These are phyloP conservation scores for Clupea harengus DNA, from an alignment of 2,113 vertebrate species.

Conservation along the genomic window DNA sequence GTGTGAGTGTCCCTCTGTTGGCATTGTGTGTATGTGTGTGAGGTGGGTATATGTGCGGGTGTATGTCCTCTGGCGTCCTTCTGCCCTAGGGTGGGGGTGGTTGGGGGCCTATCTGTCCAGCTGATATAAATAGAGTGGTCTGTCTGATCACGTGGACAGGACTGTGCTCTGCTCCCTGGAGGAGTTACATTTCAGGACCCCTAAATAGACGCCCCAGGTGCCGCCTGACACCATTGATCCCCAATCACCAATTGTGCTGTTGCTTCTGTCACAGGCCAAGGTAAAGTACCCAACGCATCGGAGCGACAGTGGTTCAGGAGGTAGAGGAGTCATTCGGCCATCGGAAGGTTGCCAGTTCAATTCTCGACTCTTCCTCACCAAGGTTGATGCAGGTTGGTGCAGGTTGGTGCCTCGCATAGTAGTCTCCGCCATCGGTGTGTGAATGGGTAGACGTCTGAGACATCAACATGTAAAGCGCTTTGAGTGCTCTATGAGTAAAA, in stretches of 20 bases:
- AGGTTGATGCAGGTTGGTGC: no score
- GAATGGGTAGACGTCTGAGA: no score
- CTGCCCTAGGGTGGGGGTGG: slow-evolving; percentile 63
- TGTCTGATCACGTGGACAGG: slow-evolving; percentile 67
- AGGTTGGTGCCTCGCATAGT: not conserved
- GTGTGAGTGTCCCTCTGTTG: not conserved
- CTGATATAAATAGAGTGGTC: slow-evolving; percentile 73
- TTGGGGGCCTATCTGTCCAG: slow-evolving; percentile 43
- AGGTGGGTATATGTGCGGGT: not conserved
- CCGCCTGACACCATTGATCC: not conserved
- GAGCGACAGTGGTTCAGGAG: no score
- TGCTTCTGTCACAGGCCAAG: not conserved
- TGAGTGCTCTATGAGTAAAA: no score
- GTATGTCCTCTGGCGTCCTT: slow-evolving; percentile 42
- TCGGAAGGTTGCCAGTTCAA: no score
- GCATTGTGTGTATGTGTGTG: not conserved
- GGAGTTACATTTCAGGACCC: slow-evolving; percentile 57
- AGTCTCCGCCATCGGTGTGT: not conserved
- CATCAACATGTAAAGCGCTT: no score
- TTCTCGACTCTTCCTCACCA: no score
- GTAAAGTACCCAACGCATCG: not conserved
- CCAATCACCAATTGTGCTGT: not conserved
- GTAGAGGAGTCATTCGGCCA: no score
- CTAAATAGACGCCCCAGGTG: slow-evolving; percentile 40
- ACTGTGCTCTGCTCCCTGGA: slow-evolving; percentile 42